A percentile compares a stretch with the other conserved stretches of the same genome.
These are phyloP conservation scores for Hyles vespertilio DNA, from an alignment of 1,140 invertebrate genomes.

Conservation along the genomic window DNA sequence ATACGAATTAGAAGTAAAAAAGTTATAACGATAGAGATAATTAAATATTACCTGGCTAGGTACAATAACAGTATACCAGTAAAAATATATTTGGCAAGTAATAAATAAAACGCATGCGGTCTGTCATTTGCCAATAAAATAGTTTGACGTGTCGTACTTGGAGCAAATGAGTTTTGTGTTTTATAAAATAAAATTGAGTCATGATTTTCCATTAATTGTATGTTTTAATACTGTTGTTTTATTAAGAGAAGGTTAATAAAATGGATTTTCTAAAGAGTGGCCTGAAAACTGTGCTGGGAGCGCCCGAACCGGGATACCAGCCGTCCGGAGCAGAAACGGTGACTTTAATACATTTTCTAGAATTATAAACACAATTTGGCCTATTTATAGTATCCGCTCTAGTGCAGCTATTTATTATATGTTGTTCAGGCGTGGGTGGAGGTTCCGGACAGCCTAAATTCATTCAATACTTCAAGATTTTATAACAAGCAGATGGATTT, in stretches of 20 bases:
- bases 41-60: too few species aligned
- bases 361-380: constrained; percentile 14
- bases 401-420: constrained; percentile 18
- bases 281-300: constrained; percentile 92
- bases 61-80: too few species aligned
- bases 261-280: constrained; percentile 94
- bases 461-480: constrained; percentile 9
- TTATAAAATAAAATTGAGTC: constrained; percentile 7
- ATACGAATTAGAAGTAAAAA: too few species aligned
- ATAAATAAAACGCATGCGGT: too few species aligned
- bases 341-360: constrained; percentile 41
- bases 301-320: constrained; percentile 83
- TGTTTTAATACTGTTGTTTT: background rate
- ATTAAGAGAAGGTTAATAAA: constrained; percentile 10
- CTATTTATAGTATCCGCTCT: constrained; percentile 20
- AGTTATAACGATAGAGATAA: too few species aligned
- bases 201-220: constrained; percentile 14
- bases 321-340: constrained; percentile 92
- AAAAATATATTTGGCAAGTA: too few species aligned
- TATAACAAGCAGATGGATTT: background rate
- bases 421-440: constrained; percentile 16
- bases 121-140: constrained; percentile 13
- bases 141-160: constrained; percentile 42
- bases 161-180: constrained; percentile 22
- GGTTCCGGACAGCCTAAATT: constrained; percentile 11